Base-by-base conservation (phyloP, 53 echinoderm and acorn worm species). In the Stichopus horrens region DNA sequence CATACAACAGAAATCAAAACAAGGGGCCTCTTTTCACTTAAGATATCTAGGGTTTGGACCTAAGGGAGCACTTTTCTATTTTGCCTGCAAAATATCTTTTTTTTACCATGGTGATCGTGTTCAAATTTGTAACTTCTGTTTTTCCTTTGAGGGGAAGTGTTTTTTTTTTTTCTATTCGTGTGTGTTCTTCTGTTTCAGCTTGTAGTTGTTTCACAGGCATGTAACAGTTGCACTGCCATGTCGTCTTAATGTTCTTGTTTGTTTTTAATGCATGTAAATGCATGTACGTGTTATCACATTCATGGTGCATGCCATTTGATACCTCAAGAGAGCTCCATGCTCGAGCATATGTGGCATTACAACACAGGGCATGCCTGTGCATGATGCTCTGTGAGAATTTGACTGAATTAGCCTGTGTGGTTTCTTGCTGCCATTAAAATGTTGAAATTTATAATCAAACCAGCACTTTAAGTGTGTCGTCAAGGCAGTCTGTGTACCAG, bases 201-300 rank as follows among this genome's bases (percentile, higher is more conserved):
- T 19, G 18, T 71, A 18, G 71, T 71, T 8, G 71, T 71, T 18
- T 18, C 18, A 71, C 16, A 6, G 7, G 71, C 71, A 37, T 37
- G 37, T 37, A 37, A 37, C 37, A 37, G 37, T 37, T 37, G 37
- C 37, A 37, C 37, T 71, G 14, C n/a, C 71, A 16, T 71, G 14
- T 71, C 19, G 7, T 71, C 18, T 9, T 59, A 11, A 9, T 71
- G 14, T 71, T 71, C 19, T 18, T 71, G 71, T 71, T 16, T n/a
- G 19, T 71, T 20, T 71, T 18, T 71, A 71, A 71, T 71, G 71
- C 71, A 71, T 71, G 71, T 71, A 71, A 18, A 71, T 71, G 71
- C 71, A 71, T 71, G 71, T 71, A 71, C 71, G 18, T 16, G 71
- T 71, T 18, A 71, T 71, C 71, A 71, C 71, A 71, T 71, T 71